These are phyloP conservation scores for Isurus oxyrinchus DNA, from an alignment of 2,113 vertebrate species.

Conservation along the genomic window DNA sequence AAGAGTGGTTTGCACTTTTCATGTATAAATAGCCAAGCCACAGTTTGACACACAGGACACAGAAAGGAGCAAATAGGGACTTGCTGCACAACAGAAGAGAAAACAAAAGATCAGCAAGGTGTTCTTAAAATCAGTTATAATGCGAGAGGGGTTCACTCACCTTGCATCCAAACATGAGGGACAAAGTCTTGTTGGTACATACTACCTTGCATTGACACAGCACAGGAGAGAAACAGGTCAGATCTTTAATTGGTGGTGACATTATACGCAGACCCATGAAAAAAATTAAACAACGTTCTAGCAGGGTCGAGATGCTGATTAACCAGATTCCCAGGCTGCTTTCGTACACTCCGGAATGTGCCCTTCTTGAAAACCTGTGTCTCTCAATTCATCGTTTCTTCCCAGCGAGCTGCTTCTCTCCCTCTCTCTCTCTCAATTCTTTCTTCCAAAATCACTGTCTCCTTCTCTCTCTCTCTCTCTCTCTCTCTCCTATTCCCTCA, in stretches of 20 bases:
- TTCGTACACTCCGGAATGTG: background rate
- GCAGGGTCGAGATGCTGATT: background rate
- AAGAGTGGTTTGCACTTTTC: background rate
- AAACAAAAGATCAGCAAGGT: background rate
- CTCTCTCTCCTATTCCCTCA: slow-evolving; percentile 13
- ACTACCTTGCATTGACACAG: slow-evolving; percentile 76
- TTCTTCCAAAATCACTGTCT: background rate
- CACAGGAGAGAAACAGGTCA: slow-evolving; percentile 71
- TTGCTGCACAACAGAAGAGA: background rate
- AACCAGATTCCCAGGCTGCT: background rate
- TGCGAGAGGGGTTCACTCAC: slow-evolving; percentile 46
- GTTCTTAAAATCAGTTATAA: too few species aligned
- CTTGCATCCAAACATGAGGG: slow-evolving; percentile 78
- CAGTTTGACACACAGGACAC: background rate
- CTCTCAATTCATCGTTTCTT: background rate
- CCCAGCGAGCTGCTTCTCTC: background rate
- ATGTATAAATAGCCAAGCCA: background rate
- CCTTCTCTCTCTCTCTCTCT: background rate
- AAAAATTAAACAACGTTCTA: background rate
- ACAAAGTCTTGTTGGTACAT: slow-evolving; percentile 72
- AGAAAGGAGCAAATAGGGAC: background rate
- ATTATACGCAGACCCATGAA: slow-evolving; percentile 55
- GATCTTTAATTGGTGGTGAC: slow-evolving; percentile 62
- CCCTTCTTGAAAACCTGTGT: background rate
- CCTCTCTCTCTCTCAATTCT: background rate